Evolutionary conservation across 2,113 vertebrate genomes (phyloP), one percentile per base, ranked within the genome.

Genomic region (Pomatostomus ruficeps): DNA sequence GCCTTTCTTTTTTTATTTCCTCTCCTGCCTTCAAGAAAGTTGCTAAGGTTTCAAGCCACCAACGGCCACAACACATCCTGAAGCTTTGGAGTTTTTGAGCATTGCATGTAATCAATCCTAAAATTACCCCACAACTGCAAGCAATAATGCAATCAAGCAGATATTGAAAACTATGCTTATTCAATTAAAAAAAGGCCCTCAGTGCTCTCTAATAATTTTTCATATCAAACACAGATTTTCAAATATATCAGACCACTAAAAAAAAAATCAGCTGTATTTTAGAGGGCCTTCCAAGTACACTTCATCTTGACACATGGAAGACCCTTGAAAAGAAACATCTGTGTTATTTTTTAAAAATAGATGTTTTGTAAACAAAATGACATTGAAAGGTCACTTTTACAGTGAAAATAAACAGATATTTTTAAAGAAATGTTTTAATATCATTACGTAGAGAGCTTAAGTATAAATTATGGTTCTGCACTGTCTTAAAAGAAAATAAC

Each of bases 401-500:
- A 76, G 42, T 42, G 14, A 88, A 93, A 93, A 89, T 10, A 73
- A 88, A 73, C 23, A 88, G 16, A 4, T 40, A 8, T 42, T 83
- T 7, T 7, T 4, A 5, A 71, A 54, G 36, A 79, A 38, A 18
- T 28, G 20, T 42, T 77, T 70, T 46, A 86, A 33, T 77, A 33
- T 4, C 70, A 42, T 61, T 79, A 90, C 31, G 33, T n/a, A 36
- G 20, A 46, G 29, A 59, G 25, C 16, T 71, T 43, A 72, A 65
- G 72, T 29, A 67, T 13, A 73, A 54, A 35, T 38, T 42, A 58
- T 20, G 24, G 11, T 33, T 73, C 28, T 66, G 36, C 28, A 31
- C 11, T 11, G 14, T 12, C 48, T 67, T 66, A 80, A 81, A 89
- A 90, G 15, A 78, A 94, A 95, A 92, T 8, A 89, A 72, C n/a